These are phyloP conservation scores for Diloba caeruleocephala DNA, from an alignment of 2,888 invertebrate genomes.

Conservation along the genomic window DNA sequence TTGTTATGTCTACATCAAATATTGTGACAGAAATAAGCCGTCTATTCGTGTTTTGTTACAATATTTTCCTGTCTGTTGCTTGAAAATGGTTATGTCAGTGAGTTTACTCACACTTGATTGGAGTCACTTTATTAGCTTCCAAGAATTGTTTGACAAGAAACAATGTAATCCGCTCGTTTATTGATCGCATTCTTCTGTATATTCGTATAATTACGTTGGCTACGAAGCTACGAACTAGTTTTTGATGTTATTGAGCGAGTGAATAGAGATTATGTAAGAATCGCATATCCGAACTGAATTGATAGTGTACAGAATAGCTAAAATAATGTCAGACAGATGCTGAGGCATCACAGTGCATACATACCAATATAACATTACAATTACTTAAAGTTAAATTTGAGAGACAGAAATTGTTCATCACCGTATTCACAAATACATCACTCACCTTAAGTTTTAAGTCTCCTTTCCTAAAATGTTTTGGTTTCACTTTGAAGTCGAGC, in stretches of 20 bases:
- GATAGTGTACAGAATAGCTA: too few species aligned
- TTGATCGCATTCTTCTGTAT: slow-evolving; percentile 2
- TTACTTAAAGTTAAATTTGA: too few species aligned
- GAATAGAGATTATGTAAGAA: too few species aligned
- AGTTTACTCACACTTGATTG: slow-evolving; percentile 39
- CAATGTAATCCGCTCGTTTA: slow-evolving; percentile 18
- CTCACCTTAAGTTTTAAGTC: slow-evolving; percentile 95
- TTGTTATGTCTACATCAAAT: slow-evolving; percentile 20
- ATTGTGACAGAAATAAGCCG: slow-evolving; percentile 14
- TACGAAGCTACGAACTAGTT: too few species aligned
- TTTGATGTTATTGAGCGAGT: background rate
- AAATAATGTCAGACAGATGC: too few species aligned
- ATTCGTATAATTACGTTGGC: background rate
- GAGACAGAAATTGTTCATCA: too few species aligned
- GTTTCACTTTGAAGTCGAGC: slow-evolving; percentile 94
- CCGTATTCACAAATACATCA: slow-evolving; percentile 17
- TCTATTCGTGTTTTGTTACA: slow-evolving; percentile 17
- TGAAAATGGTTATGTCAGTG: slow-evolving; percentile 16
- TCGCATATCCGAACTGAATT: too few species aligned
- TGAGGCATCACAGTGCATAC: too few species aligned
- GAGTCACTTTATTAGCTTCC: slow-evolving; percentile 39
- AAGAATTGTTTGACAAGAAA: slow-evolving; percentile 32
- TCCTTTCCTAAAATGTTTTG: slow-evolving; percentile 94
- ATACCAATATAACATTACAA: too few species aligned
- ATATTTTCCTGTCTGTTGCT: slow-evolving; percentile 32